Evolutionary conservation across 2,113 vertebrate species (phyloP).

Genomic region (Leucoraja erinaceus): DNA sequence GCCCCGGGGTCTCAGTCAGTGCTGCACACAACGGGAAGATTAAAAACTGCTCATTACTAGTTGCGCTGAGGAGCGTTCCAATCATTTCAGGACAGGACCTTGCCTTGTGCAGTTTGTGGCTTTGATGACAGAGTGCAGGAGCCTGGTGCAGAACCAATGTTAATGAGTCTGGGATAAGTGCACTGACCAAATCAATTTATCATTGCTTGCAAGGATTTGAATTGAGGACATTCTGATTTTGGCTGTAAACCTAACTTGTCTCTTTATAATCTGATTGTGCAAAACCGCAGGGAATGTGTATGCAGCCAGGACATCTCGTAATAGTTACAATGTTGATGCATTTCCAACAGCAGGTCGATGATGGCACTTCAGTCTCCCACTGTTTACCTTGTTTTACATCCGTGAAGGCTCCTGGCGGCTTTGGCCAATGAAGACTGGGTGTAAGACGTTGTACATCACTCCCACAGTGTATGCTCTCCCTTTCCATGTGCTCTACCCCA

Average conservation of each 20-base stretch:
- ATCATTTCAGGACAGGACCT: neutral
- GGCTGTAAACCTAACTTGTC: neutral
- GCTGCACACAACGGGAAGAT: neutral
- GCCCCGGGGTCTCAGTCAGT: too few relatives aligned
- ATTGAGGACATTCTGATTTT: neutral
- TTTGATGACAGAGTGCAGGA: neutral
- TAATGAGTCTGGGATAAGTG: neutral
- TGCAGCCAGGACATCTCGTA: neutral
- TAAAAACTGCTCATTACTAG: neutral
- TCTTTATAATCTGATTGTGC: neutral
- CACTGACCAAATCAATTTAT: neutral
- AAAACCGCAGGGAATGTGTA: neutral
- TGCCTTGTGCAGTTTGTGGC: neutral
- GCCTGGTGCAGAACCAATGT: neutral
- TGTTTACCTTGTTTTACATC: neutral
- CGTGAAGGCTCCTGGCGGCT: neutral
- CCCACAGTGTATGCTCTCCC: too few relatives aligned
- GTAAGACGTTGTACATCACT: neutral
- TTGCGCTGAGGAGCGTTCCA: neutral
- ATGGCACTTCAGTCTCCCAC: neutral
- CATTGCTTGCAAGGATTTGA: too few relatives aligned
- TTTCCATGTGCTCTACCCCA: neutral
- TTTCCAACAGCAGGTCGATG: neutral
- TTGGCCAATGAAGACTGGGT: neutral
- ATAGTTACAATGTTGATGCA: neutral